Evolutionary conservation across 1,140 invertebrate genomes (phyloP).

Genomic region (Drosophila ogumai): DNA sequence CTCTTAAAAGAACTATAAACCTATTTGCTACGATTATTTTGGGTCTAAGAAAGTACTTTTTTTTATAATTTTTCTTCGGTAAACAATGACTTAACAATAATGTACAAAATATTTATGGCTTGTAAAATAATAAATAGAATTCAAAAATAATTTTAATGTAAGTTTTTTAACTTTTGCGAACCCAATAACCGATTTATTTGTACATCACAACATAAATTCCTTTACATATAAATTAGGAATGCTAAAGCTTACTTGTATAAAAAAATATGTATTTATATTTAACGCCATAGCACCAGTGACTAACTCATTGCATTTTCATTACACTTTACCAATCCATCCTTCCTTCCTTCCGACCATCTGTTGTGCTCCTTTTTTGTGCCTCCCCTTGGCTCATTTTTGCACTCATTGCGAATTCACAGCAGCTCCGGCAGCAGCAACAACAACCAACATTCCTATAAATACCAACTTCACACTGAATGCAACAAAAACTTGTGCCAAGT

Average conservation of each 20-base stretch:
- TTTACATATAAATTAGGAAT: not conserved
- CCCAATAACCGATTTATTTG: too few relatives aligned
- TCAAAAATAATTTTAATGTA: too few relatives aligned
- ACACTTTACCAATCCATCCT: not conserved
- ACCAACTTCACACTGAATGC: conserved; percentile 72
- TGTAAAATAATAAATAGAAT: too few relatives aligned
- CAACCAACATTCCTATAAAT: conserved; percentile 75
- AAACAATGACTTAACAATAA: not conserved
- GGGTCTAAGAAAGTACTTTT: conserved; percentile 2
- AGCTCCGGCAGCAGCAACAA: conserved; percentile 28
- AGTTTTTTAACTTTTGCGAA: not conserved
- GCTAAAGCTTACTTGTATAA: not conserved
- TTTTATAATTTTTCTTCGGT: not conserved
- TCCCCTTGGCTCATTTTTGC: conserved; percentile 43
- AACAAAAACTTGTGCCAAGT: conserved; percentile 55
- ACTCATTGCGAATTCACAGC: conserved; percentile 72
- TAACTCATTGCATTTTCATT: conserved; percentile 44
- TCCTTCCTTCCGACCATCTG: conserved; percentile 29
- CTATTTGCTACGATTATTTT: conserved; percentile 20
- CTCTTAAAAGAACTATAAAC: conserved; percentile 40
- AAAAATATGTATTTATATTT: conserved; percentile 9
- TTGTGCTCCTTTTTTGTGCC: conserved; percentile 18
- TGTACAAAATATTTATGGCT: too few relatives aligned
- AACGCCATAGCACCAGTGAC: conserved; percentile 24
- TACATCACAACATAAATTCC: not conserved